Evolutionary conservation across 2,113 vertebrate genomes (phyloP).

Genomic region (Myotis brandtii): DNA sequence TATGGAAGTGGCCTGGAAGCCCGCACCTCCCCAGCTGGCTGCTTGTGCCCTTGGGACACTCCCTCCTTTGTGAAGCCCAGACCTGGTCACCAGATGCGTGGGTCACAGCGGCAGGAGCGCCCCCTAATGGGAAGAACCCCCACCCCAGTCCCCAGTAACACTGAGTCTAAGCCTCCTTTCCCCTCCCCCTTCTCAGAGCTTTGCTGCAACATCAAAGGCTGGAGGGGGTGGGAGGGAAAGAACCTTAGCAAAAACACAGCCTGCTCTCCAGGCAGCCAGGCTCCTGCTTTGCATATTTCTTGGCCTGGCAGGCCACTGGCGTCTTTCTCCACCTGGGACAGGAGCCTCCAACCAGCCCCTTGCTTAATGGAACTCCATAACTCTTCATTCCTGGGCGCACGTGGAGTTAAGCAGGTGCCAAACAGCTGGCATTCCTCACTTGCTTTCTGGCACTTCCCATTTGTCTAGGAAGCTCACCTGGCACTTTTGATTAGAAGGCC

Average conservation of each 20-base stretch:
- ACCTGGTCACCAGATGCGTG: neutral
- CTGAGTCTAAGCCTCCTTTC: too few species aligned
- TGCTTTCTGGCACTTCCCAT: conserved; percentile 41
- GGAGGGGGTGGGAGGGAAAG: fast-evolving
- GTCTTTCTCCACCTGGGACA: neutral
- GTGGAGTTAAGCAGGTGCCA: conserved; percentile 29
- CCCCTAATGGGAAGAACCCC: neutral
- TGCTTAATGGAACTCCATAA: neutral
- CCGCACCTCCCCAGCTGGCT: too few species aligned
- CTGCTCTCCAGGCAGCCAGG: fast-evolving
- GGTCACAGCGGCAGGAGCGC: neutral
- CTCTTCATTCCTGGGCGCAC: conserved; percentile 40
- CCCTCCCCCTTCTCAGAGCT: neutral
- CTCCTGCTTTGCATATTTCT: neutral
- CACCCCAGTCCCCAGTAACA: neutral
- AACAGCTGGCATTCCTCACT: conserved; percentile 33
- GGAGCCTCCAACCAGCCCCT: neutral
- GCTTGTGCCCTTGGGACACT: neutral
- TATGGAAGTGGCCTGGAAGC: neutral
- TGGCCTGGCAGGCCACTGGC: neutral
- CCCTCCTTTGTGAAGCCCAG: neutral
- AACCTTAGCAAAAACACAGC: neutral
- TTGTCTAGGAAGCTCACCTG: conserved; percentile 13
- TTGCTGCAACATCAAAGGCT: neutral
- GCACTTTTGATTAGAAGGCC: conserved; percentile 61